These are phyloP conservation scores for Doryteuthis pealeii DNA, from an alignment of 1,140 invertebrate species.

Conservation along the genomic window DNA sequence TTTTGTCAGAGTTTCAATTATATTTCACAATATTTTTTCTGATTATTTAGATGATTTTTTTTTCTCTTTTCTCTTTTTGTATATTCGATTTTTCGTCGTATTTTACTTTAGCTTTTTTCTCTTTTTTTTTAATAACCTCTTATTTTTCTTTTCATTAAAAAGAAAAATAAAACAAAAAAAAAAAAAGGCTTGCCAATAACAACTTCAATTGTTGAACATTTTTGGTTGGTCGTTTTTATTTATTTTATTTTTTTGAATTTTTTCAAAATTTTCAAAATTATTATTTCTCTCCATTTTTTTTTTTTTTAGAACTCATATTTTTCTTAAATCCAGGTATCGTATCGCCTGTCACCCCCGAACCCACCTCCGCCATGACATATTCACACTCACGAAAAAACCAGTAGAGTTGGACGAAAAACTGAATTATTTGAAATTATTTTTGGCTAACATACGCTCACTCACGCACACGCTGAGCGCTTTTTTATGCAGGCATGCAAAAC, in stretches of 20 bases:
- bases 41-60: too few relatives aligned
- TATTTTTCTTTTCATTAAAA: too few relatives aligned
- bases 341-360: not conserved
- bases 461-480: not conserved
- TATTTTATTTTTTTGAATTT: not conserved
- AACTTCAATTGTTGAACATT: too few relatives aligned
- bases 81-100: too few relatives aligned
- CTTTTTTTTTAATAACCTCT: too few relatives aligned
- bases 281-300: not conserved
- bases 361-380: not conserved
- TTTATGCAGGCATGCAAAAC: not conserved
- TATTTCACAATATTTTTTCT: too few relatives aligned
- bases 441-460: not conserved
- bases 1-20: too few relatives aligned
- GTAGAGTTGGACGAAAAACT: not conserved
- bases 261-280: not conserved
- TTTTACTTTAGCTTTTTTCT: too few relatives aligned
- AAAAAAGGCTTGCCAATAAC: too few relatives aligned
- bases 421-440: not conserved
- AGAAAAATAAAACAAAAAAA: too few relatives aligned
- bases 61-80: too few relatives aligned
- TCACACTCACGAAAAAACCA: not conserved
- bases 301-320: not conserved
- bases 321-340: not conserved
- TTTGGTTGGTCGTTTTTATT: not conserved